Conservation (phyloP, 2,888 invertebrate genomes). For the Acanthosoma haemorrhoidale region DNA sequence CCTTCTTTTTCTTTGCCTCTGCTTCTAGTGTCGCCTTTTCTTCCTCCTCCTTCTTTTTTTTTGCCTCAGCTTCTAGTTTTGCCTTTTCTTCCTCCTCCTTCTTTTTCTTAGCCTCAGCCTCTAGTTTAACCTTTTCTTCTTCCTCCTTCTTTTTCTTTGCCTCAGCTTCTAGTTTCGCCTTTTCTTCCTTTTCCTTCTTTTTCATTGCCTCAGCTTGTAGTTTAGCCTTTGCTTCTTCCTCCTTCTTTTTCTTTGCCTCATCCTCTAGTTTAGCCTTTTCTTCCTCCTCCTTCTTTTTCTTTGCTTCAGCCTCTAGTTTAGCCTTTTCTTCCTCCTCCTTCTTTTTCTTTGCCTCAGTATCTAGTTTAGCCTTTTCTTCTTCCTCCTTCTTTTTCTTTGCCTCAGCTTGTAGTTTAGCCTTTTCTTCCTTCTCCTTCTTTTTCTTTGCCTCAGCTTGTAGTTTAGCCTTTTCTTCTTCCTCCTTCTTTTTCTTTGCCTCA, state of each 20-base stretch:
- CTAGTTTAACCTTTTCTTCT: constrained; percentile 14
- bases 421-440: neutral
- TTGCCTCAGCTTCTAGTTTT: constrained; percentile 34
- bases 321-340: neutral
- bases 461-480: neutral
- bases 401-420: neutral
- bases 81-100: constrained; percentile 32
- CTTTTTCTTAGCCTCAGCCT: constrained; percentile 29
- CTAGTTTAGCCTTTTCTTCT: neutral
- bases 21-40: constrained; percentile 33
- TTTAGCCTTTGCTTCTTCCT: constrained; percentile 12
- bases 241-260: neutral
- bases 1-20: constrained; percentile 34
- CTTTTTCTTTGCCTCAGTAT: neutral
- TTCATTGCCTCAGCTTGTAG: constrained; percentile 21
- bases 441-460: neutral
- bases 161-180: constrained; percentile 37
- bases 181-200: constrained; percentile 31
- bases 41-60: constrained; percentile 36
- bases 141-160: constrained; percentile 17
- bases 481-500: neutral
- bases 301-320: neutral
- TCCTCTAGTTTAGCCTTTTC: neutral
- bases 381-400: neutral
- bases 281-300: neutral